A percentile compares a stretch with the other conserved stretches of the same genome.
Conservation (phyloP, 1,140 invertebrate genomes). For the Penaeus japonicus region DNA sequence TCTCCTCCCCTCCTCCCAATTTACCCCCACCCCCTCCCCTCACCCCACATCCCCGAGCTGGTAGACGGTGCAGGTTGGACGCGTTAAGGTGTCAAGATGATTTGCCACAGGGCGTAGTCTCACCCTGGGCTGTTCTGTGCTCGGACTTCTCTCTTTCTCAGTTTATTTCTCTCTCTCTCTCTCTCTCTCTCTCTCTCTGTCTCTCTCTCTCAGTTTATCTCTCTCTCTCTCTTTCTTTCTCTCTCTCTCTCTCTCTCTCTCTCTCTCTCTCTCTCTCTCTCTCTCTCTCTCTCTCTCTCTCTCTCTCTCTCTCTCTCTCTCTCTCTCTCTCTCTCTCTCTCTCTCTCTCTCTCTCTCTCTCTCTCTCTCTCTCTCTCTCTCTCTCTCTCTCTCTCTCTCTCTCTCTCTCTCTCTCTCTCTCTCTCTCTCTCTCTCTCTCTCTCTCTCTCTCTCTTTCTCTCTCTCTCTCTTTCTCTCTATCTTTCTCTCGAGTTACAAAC, state of each 20-base stretch:
- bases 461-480: too few species aligned
- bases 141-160: neutral
- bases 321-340: neutral
- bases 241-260: neutral
- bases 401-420: neutral
- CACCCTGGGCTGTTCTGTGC: neutral
- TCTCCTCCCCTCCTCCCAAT: neutral
- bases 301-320: neutral
- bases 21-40: neutral
- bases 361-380: neutral
- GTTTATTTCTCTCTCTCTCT: neutral
- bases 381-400: neutral
- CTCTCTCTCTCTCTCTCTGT: neutral
- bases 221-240: neutral
- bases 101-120: constrained; percentile 29
- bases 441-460: neutral
- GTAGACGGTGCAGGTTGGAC: constrained; percentile 2
- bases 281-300: neutral
- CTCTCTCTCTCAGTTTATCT: neutral
- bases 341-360: neutral
- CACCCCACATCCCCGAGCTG: neutral
- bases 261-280: neutral
- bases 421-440: neutral
- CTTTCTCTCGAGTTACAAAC: too few species aligned
- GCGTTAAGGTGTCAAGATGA: constrained; percentile 36